Percentiles rank a stretch among this genome's conserved stretches.
phyloP scores from a whole-genome alignment of 1,140 invertebrate species.

The Conus ventricosus region DNA sequence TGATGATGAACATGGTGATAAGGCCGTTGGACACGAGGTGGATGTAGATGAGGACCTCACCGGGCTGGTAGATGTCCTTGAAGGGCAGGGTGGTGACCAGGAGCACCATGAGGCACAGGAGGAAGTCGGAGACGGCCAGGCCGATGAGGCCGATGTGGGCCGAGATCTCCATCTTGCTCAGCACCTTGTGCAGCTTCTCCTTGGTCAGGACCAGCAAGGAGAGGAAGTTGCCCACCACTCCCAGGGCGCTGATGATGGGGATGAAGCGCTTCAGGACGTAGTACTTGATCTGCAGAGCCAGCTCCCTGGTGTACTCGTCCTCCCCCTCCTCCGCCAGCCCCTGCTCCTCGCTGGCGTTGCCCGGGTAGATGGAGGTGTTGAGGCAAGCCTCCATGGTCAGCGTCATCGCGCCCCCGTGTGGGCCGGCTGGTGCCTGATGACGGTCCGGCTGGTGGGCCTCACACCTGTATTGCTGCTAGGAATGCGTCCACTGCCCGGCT shows the following conservation, averaged over 20 bases:
- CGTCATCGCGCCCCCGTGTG: background rate
- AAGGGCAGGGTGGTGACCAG: conserved; percentile 60
- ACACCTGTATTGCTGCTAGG: too few relatives aligned
- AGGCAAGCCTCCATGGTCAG: conserved; percentile 1
- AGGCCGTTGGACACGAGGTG: conserved; percentile 61
- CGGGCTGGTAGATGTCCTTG: conserved; percentile 49
- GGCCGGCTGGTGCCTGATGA: background rate
- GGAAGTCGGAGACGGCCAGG: conserved; percentile 69
- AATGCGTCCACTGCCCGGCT: too few relatives aligned
- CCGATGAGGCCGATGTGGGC: conserved; percentile 71
- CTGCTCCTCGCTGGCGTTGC: conserved; percentile 22
- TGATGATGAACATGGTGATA: conserved; percentile 71
- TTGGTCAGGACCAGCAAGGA: conserved; percentile 70
- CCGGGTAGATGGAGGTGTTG: background rate
- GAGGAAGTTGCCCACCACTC: conserved; percentile 65
- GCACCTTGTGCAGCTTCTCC: conserved; percentile 64
- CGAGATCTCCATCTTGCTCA: conserved; percentile 71
- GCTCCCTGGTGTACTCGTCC: conserved; percentile 20
- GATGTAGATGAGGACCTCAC: conserved; percentile 55
- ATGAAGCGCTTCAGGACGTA: conserved; percentile 63
- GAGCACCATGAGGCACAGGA: conserved; percentile 70
- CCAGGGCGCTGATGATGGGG: conserved; percentile 66
- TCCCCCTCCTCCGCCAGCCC: conserved; percentile 1
- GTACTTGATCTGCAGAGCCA: conserved; percentile 50
- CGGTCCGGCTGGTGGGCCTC: too few relatives aligned